Base-by-base conservation (phyloP, 2,888 invertebrate species). In the Heliconius aoede region DNA sequence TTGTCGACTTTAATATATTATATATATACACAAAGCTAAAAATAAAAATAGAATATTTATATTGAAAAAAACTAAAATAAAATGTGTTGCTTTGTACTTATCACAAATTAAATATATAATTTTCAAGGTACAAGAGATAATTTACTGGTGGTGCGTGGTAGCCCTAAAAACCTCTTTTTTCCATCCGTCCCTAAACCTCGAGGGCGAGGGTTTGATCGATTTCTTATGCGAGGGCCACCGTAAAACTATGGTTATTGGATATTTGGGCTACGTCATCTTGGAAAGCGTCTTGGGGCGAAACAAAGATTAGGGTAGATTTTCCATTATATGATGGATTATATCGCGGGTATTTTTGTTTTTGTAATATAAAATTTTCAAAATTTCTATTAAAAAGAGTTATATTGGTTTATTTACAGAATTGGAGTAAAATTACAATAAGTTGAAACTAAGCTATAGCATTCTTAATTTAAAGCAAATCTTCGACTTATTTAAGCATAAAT, bases 201-300 rank as follows among this genome's bases (percentile, higher is more conserved):
- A 84, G 85, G 84, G 85, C 83, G 84, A 85, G 84, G 82, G 82
- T 72, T 80, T 88, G 88, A 92, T 93, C 92, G 92, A 92, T 93
- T 90, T 91, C 88, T 87, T 86, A 87, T 88, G 85, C 85, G 85
- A 86, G 87, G 87, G 86, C 84, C 87, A 87, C 86, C 86, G 87
- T 88, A 86, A 92, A 93, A 94, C 93, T 94, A 93, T 92, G 90
- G 90, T 90, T 92, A 93, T 93, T 91, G 90, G 91, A 90, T 91
- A 89, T 91, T 92, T 91, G 85, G 85, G 86, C 85, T 51, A 85
- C 83, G 84, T 76, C 75, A 76, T 76, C 71, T 76, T 76, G 69
- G 58, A 71, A 65, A 40, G 72, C 75, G 71, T 72, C 75, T 74
- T 74, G 67, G 75, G 75, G 75, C 62, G 72, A 72, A 65, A 71